Evolutionary conservation across 2,888 invertebrate species (phyloP), one percentile per base, ranked within the genome.

Genomic region (Trissolcus brochymenae): DNA sequence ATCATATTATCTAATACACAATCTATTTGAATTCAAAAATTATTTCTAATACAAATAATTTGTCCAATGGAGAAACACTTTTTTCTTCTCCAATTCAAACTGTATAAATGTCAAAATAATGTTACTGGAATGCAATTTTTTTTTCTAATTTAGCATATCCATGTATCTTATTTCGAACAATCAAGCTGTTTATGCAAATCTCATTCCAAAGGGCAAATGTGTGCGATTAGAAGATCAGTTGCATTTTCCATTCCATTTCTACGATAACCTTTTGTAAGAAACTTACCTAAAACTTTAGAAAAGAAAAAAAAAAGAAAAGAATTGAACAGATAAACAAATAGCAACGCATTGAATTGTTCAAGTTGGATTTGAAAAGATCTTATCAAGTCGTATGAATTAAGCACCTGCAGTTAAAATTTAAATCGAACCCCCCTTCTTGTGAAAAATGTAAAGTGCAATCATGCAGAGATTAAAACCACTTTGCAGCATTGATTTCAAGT

Each of bases 111-210:
- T 25, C 25, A 25, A 25, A 25, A 25, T 25, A 25, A 25, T 25
- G 25, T 25, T 25, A 25, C 25, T 6, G 25, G 25, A 25, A 25
- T 2, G 25, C 25, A 25, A 6, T 25, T 4, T 25, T 25, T 25
- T 19, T 25, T 25, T 25, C 25, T 25, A 25, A 25, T 25, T 25
- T 25, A 25, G 25, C 25, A 25, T 25, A 25, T 85, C 85, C 85
- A 85, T 83, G 85, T 87, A 84, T 83, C 88, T 88, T 88, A 88
- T 88, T 88, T 87, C 87, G 82, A 83, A 85, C 85, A 87, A 88
- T 87, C 87, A 85, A 81, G 76, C 81, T 67, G 76, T 80, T 84
- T 84, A 87, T 87, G 87, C 84, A 87, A 87, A 87, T 86, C 82
- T 64, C 76, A 61, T 49, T 76, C 75, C 78, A 80, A 84, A 84